Evolutionary conservation across 2,888 invertebrate genomes (phyloP), one percentile per base, ranked within the genome.

Genomic region (Criorhina ranunculi): DNA sequence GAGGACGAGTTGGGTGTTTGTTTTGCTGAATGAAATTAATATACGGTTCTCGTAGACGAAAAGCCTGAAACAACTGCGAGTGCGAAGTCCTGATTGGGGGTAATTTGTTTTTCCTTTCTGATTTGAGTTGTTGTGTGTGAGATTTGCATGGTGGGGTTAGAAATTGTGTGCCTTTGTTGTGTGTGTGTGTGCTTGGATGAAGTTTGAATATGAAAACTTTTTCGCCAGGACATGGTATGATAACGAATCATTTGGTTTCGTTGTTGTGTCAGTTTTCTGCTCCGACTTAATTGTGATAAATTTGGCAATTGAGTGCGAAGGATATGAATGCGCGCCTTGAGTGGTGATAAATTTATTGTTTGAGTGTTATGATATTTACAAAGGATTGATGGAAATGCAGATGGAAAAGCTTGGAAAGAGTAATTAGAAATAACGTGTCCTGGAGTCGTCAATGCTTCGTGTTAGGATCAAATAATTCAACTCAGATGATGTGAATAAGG

Each of bases 261-360:
- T 42, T 73, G 53, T 60, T 80, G 40, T 69, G 64, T 66, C 73
- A 59, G 73, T 79, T 62, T 62, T 44, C 17, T 49, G 53, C 49
- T 49, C 44, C 15, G 55, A 51, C 53, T 69, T 83, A 75, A 79
- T 79, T 83, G 79, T 83, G 79, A 79, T 83, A 73, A 73, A 83
- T 83, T 79, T 62, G 73, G 57, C 62, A 79, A 83, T 79, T 79
- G 73, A 79, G 83, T 83, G 79, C 69, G 83, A 83, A 79, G 67
- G 83, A 78, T 83, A 83, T 73, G 72, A 78, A 78, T 83, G 83
- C 60, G 46, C 49, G 67, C 60, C 62, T 78, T 69, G 78, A 78
- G 78, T 83, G 78, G 81, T 64, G 55, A 67, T 83, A 78, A 83
- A 83, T 73, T 83, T 66, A 40, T 44, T 60, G 59, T 66, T n/a